phyloP scores from a whole-genome alignment of 2,797 vertebrate genomes.

The Acrossocheilus wenchowensis region DNA sequence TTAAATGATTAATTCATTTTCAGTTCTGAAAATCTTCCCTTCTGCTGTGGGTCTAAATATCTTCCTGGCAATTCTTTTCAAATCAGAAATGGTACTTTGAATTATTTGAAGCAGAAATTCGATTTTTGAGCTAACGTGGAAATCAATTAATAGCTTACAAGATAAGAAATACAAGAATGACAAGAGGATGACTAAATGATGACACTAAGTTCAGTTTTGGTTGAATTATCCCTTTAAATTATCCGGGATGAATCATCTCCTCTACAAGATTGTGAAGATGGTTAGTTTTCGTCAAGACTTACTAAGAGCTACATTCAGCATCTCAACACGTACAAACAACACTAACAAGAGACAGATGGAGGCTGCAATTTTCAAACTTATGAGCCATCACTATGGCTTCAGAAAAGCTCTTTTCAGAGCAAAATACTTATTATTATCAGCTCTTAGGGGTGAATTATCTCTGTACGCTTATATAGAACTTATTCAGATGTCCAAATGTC shows the following conservation, averaged over 20 bases:
- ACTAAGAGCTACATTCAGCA: conserved; percentile 26
- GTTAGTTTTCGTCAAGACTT: background rate
- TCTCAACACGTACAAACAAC: background rate
- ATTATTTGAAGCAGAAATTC: no score
- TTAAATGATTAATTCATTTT: background rate
- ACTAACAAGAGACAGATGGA: conserved; percentile 35
- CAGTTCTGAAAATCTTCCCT: background rate
- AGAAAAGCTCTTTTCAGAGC: conserved; percentile 14
- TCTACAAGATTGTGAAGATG: background rate
- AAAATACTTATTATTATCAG: conserved; percentile 8
- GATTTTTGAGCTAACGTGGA: background rate
- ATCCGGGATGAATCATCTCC: background rate
- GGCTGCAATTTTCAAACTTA: conserved; percentile 6
- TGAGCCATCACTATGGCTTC: background rate
- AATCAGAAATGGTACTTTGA: background rate
- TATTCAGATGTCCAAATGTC: conserved; percentile 35
- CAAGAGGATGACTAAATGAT: background rate
- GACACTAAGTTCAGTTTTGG: background rate
- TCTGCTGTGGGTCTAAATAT: background rate
- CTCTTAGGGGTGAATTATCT: conserved; percentile 12
- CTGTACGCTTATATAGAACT: conserved; percentile 14
- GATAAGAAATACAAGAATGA: background rate
- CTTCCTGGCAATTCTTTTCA: background rate
- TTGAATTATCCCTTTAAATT: background rate
- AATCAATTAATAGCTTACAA: background rate